A percentile compares a stretch with the other conserved stretches of the same genome.
Conservation (phyloP, 2,888 invertebrate genomes). For the Nineta flava region DNA sequence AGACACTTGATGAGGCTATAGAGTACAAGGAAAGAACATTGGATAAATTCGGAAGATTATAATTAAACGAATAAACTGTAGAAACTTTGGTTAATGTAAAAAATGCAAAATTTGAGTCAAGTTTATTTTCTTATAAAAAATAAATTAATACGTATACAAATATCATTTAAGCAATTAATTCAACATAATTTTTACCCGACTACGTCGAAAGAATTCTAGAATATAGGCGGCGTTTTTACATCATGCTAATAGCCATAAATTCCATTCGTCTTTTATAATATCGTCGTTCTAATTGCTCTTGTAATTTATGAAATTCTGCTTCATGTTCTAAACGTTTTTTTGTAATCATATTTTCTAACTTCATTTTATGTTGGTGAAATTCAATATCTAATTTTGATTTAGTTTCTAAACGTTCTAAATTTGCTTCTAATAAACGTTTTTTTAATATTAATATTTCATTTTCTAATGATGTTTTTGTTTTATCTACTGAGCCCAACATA, state of each 20-base stretch:
- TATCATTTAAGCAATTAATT: too few species aligned
- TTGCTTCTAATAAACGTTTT: neutral
- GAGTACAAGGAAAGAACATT: too few species aligned
- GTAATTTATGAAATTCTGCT: neutral
- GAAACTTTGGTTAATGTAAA: too few species aligned
- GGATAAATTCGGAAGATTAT: too few species aligned
- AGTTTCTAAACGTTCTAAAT: neutral
- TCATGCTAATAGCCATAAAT: neutral
- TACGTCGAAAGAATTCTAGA: too few species aligned
- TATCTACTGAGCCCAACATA: neutral
- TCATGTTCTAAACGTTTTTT: neutral
- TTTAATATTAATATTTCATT: neutral
- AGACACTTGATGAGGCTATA: too few species aligned
- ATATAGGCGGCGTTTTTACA: too few species aligned
- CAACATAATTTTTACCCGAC: too few species aligned
- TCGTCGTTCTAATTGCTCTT: neutral
- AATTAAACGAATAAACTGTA: too few species aligned
- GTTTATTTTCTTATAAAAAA: too few species aligned
- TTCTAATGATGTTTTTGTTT: neutral
- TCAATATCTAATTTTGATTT: neutral
- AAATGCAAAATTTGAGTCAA: too few species aligned
- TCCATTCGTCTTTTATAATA: neutral
- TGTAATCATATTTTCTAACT: neutral
- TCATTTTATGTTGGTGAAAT: neutral
- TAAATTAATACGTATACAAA: too few species aligned